Evolutionary conservation across 2,888 invertebrate species (phyloP).

Genomic region (Drosophila rellima): DNA sequence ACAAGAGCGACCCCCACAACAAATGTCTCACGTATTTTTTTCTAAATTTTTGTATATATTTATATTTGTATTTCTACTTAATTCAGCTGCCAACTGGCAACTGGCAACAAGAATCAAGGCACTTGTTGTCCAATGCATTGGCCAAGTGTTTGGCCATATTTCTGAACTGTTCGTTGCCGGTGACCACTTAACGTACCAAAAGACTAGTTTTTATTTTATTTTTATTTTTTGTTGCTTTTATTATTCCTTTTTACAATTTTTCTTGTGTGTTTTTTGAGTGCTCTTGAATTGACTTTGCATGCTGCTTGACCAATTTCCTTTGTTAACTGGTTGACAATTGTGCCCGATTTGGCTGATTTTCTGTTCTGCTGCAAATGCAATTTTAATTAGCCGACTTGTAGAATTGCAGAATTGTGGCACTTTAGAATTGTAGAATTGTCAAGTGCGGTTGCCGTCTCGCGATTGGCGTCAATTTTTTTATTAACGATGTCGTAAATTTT

Average conservation of each 20-base stretch:
- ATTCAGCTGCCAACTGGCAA: slow-evolving; percentile 63
- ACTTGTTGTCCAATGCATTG: slow-evolving; percentile 53
- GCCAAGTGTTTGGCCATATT: slow-evolving; percentile 72
- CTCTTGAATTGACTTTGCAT: slow-evolving; percentile 72
- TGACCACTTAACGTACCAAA: slow-evolving; percentile 62
- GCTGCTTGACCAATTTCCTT: slow-evolving; percentile 65
- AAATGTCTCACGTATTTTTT: slow-evolving; percentile 61
- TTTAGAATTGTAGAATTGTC: slow-evolving; percentile 27
- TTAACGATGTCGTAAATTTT: slow-evolving; percentile 72
- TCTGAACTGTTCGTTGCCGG: slow-evolving; percentile 62
- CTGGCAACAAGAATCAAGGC: slow-evolving; percentile 58
- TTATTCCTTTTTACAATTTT: slow-evolving; percentile 17
- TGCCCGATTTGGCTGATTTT: slow-evolving; percentile 48
- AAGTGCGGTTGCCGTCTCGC: slow-evolving; percentile 32
- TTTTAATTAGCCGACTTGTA: slow-evolving; percentile 69
- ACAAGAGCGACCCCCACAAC: slow-evolving; percentile 80
- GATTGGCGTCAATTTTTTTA: slow-evolving; percentile 41
- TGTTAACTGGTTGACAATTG: slow-evolving; percentile 69
- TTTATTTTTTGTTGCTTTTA: slow-evolving; percentile 6
- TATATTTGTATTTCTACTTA: slow-evolving; percentile 45
- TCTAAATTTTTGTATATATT: slow-evolving; percentile 26
- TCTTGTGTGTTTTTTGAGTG: slow-evolving; percentile 24
- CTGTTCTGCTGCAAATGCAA: slow-evolving; percentile 35
- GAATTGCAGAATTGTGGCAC: slow-evolving; percentile 32
- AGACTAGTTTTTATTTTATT: slow-evolving; percentile 28